phyloP scores from a whole-genome alignment of 35 echinoderm and acorn worm genomes.

The Chiridota heheva region DNA sequence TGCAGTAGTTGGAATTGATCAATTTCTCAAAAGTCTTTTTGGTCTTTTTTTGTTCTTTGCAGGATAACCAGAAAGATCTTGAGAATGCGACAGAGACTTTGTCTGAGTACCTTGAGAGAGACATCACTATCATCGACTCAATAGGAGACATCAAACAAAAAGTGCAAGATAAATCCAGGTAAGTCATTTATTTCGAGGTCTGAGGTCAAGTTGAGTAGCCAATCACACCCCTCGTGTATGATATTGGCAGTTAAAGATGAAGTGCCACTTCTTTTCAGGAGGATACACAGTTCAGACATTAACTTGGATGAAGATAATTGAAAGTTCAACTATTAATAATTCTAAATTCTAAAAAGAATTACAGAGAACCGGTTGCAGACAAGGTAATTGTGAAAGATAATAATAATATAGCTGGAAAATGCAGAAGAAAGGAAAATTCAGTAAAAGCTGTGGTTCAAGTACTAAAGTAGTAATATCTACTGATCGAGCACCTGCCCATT shows the following conservation, averaged over 20 bases:
- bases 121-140: constrained; percentile 86
- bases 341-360: not conserved
- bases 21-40: not conserved
- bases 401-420: no score
- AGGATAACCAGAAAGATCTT: constrained; percentile 99
- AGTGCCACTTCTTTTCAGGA: not conserved
- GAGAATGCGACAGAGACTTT: constrained; percentile 97
- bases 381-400: no score
- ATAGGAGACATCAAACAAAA: constrained; percentile 98
- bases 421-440: no score
- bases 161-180: constrained; percentile 99
- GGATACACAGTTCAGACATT: not conserved
- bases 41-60: constrained; percentile 4
- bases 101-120: constrained; percentile 96
- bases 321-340: not conserved
- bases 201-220: not conserved
- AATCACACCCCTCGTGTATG: not conserved
- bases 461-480: no score
- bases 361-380: no score
- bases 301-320: not conserved
- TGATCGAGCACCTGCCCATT: no score
- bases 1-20: no score
- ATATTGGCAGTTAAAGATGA: not conserved
- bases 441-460: no score
- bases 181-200: not conserved